phyloP scores from a whole-genome alignment of 1,140 invertebrate species.

The Araneus ventricosus region DNA sequence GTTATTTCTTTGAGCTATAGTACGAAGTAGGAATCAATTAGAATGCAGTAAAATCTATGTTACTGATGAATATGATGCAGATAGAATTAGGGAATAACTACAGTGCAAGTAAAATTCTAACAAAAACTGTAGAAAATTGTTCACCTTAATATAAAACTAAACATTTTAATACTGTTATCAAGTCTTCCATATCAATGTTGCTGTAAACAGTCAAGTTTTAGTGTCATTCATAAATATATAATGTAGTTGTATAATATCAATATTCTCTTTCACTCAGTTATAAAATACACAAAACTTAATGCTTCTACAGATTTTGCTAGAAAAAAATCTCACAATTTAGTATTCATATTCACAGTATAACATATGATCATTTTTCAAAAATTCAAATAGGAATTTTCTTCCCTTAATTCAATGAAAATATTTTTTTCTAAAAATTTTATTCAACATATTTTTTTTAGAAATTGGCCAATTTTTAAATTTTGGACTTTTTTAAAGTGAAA shows the following conservation, averaged over 20 bases:
- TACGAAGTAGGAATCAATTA: slow-evolving; percentile 30
- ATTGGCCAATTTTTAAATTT: too few species aligned
- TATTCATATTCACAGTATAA: too few species aligned
- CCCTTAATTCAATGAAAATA: too few species aligned
- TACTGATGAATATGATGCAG: slow-evolving; percentile 12
- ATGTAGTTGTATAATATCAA: too few species aligned
- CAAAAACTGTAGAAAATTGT: background rate
- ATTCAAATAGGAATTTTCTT: too few species aligned
- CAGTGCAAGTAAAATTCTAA: background rate
- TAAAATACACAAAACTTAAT: background rate
- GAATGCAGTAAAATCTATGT: slow-evolving; percentile 21
- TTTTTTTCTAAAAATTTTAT: too few species aligned
- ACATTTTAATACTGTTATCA: background rate
- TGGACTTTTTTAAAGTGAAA: too few species aligned
- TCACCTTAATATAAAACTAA: background rate
- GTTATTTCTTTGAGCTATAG: background rate
- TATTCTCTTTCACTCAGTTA: background rate
- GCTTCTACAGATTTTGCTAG: background rate
- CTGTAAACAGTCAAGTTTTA: too few species aligned
- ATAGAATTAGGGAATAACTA: background rate
- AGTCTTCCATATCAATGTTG: background rate
- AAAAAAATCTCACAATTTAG: background rate
- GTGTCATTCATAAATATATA: too few species aligned
- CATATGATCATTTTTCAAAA: too few species aligned
- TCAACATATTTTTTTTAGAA: too few species aligned